A percentile compares a stretch with the other conserved stretches of the same genome.
phyloP scores from a whole-genome alignment of 2,797 vertebrate species.

The Sebastes baramenuke region DNA sequence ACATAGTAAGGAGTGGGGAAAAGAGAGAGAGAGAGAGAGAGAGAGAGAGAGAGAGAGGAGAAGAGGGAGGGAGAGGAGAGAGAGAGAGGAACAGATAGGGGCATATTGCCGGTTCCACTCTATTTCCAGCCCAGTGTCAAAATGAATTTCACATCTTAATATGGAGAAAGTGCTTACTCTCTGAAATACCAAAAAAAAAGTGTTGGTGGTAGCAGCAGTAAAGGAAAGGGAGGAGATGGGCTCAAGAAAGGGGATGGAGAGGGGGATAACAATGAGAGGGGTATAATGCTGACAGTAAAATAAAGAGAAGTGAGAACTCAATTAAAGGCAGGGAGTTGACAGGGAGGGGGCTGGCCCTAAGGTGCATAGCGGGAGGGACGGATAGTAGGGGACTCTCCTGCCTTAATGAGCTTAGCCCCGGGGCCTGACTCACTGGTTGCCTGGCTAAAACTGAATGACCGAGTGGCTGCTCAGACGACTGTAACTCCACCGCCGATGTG shows the following conservation, averaged over 20 bases:
- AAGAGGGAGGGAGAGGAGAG: neutral
- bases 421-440: slow-evolving; percentile 67
- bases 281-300: slow-evolving; percentile 88
- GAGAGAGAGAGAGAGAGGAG: slow-evolving; percentile 10
- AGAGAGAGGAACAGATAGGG: slow-evolving; percentile 54
- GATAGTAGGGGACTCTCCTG: slow-evolving; percentile 85
- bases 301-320: slow-evolving; percentile 86
- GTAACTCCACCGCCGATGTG: slow-evolving; percentile 10
- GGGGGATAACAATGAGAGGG: slow-evolving; percentile 75
- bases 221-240: slow-evolving; percentile 59
- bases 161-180: slow-evolving; percentile 91
- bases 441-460: slow-evolving; percentile 65
- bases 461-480: slow-evolving; percentile 44
- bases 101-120: slow-evolving; percentile 76
- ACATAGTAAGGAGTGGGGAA: neutral
- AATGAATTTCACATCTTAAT: slow-evolving; percentile 90
- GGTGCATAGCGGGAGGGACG: slow-evolving; percentile 86
- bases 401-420: slow-evolving; percentile 82
- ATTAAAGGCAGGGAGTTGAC: slow-evolving; percentile 90
- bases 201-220: slow-evolving; percentile 58
- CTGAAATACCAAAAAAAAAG: slow-evolving; percentile 79
- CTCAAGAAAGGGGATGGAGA: slow-evolving; percentile 53
- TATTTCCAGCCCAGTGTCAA: slow-evolving; percentile 83
- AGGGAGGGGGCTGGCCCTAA: slow-evolving; percentile 85
- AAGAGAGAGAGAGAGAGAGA: neutral